phyloP scores from a whole-genome alignment of 1,140 invertebrate genomes.

The Meloidogyne floridensis region DNA sequence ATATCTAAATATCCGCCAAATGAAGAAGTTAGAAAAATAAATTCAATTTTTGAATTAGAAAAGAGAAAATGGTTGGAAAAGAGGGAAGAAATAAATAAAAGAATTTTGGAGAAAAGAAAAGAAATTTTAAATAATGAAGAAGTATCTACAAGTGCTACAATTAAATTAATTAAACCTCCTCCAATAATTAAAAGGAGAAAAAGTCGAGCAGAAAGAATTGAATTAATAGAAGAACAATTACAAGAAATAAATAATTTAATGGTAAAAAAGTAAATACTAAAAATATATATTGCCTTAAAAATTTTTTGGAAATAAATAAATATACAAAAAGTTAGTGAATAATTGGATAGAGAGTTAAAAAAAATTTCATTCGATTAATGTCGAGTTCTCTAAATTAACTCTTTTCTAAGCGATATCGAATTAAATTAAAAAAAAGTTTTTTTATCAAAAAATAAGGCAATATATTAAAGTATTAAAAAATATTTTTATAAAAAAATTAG shows the following conservation, averaged over 20 bases:
- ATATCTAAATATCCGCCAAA: slow-evolving; percentile 10
- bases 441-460: too few species aligned
- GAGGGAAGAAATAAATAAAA: slow-evolving; percentile 5
- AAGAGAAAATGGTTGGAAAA: background rate
- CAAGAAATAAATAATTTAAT: slow-evolving; percentile 7
- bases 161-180: background rate
- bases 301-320: too few species aligned
- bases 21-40: slow-evolving; percentile 8
- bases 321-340: too few species aligned
- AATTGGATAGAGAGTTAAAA: too few species aligned
- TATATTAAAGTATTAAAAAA: too few species aligned
- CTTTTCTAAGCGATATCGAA: too few species aligned
- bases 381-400: too few species aligned
- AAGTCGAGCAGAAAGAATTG: background rate
- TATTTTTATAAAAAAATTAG: background rate
- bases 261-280: background rate
- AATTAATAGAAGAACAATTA: slow-evolving; percentile 5
- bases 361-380: too few species aligned
- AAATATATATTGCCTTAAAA: too few species aligned
- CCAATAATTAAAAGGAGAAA: background rate
- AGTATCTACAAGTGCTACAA: background rate
- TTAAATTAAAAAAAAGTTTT: too few species aligned
- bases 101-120: background rate
- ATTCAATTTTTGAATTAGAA: background rate
- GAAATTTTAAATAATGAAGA: background rate